Percentiles rank a stretch among this genome's conserved stretches.
phyloP scores from a whole-genome alignment of 2,797 vertebrate genomes.

The Kryptolebias ocellatus region DNA sequence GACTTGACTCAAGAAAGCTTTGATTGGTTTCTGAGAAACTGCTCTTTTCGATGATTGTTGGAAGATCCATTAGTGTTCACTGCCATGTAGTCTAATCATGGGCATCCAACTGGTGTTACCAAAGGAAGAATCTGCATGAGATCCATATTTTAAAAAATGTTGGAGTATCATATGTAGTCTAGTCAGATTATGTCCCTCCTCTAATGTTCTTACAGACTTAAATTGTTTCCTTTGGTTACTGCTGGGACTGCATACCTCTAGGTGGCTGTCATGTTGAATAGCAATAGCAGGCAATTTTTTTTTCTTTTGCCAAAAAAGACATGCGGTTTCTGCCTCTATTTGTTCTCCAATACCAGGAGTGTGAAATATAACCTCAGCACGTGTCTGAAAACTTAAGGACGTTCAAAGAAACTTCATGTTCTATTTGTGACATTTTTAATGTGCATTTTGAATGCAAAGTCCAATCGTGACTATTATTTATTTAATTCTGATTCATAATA shows the following conservation, averaged over 20 bases:
- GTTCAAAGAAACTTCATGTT: slow-evolving; percentile 1
- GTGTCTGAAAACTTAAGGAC: slow-evolving; percentile 29
- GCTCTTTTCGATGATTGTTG: slow-evolving; percentile 11
- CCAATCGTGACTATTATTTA: too few relatives aligned
- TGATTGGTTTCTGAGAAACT: slow-evolving; percentile 29
- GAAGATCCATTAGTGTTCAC: slow-evolving; percentile 33
- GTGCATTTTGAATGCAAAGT: too few relatives aligned
- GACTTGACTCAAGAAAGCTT: slow-evolving; percentile 14
- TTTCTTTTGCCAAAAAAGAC: slow-evolving; percentile 27
- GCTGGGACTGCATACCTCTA: slow-evolving; percentile 34
- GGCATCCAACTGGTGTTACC: slow-evolving; percentile 24
- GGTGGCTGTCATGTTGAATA: slow-evolving; percentile 51
- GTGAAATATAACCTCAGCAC: slow-evolving; percentile 33
- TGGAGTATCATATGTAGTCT: slow-evolving; percentile 56
- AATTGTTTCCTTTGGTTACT: slow-evolving; percentile 55
- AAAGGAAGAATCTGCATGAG: slow-evolving; percentile 30
- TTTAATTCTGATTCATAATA: too few relatives aligned
- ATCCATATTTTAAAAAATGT: slow-evolving; percentile 46
- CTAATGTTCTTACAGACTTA: slow-evolving; percentile 51
- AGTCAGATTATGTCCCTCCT: slow-evolving; percentile 53
- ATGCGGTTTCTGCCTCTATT: slow-evolving; percentile 51
- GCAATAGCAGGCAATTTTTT: slow-evolving; percentile 46
- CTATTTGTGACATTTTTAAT: too few relatives aligned
- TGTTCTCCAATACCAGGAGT: slow-evolving; percentile 35
- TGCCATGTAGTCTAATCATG: not conserved